Conservation (phyloP, 2,888 invertebrate species). For the Zygothrica quintamaculata region DNA sequence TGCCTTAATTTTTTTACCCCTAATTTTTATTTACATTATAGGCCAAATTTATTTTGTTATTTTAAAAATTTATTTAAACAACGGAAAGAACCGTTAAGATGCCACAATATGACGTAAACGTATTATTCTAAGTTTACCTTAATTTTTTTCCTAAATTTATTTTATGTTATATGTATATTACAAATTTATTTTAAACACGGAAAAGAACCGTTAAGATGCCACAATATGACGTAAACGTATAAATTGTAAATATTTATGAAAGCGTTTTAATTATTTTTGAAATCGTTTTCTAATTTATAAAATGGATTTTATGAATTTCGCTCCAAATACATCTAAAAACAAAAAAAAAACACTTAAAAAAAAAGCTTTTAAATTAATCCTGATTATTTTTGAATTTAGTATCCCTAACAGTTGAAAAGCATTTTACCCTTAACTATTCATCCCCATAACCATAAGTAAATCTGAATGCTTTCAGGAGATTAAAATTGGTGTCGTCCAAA, state of each 20-base stretch:
- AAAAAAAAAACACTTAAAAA: background rate
- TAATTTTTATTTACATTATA: background rate
- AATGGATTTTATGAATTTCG: slow-evolving; percentile 28
- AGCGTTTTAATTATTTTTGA: background rate
- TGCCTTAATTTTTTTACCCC: background rate
- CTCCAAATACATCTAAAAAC: slow-evolving; percentile 8
- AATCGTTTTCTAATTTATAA: slow-evolving; percentile 26
- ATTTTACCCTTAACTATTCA: too few species aligned
- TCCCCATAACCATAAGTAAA: too few species aligned
- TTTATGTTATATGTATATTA: background rate
- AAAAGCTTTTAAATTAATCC: background rate
- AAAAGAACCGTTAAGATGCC: slow-evolving; percentile 2
- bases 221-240: background rate
- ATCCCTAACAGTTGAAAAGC: too few species aligned
- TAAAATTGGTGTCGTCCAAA: too few species aligned
- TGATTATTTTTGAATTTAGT: too few species aligned
- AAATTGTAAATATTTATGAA: slow-evolving; percentile 18
- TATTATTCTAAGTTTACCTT: too few species aligned
- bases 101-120: slow-evolving; percentile 4
- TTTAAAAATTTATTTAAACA: too few species aligned
- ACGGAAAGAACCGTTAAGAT: background rate
- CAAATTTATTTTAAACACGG: too few species aligned
- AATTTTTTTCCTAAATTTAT: background rate
- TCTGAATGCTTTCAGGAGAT: too few species aligned
- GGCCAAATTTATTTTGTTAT: background rate